Evolutionary conservation across 2,888 invertebrate species (phyloP), one percentile per base, ranked within the genome.

Genomic region (Xestia xanthographa): DNA sequence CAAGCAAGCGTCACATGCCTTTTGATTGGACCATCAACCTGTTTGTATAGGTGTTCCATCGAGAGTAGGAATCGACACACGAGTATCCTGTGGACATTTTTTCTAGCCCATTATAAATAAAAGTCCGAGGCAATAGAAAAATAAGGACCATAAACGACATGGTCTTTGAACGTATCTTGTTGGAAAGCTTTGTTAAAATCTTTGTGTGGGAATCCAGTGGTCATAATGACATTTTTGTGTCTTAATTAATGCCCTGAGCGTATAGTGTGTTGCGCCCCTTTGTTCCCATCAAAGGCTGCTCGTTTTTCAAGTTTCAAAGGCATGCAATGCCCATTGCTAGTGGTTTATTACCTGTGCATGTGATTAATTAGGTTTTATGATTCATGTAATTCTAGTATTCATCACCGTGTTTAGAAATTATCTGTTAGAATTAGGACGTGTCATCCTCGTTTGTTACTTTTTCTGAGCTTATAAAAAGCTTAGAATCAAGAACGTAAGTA

Each of bases 21-120:
- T 90, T 90, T 92, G 92, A 94, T 93, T 93, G 92, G 93, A 89
- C 90, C 92, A 90, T 93, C 92, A 93, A 93, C 92, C 91, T 89
- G 91, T 90, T 88, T 92, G 91, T 88, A 90, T 89, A 89, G 85
- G 90, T 89, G 89, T 85, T 85, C 69, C 75, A 76, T 76, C 75
- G 73, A 67, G 79, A 82, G 75, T 66, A 77, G 71, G 66, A 82
- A 78, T 72, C 70, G 72, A 81, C 79, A 75, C 68, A 73, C n/a
- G 50, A 56, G 75, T 81, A 75, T 83, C 77, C 78, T 79, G 75
- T 77, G 78, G 71, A 77, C 72, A 76, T 80, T 83, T 81, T 87
- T 86, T 79, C 56, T 53, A 56, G 38, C 17, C 38, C 53, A 63
- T 69, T 76, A 83, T 79, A 81, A 83, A 85, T 74, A 79, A 68